These are phyloP conservation scores for Euplagia quadripunctaria DNA, from an alignment of 2,888 invertebrate genomes.

Conservation along the genomic window DNA sequence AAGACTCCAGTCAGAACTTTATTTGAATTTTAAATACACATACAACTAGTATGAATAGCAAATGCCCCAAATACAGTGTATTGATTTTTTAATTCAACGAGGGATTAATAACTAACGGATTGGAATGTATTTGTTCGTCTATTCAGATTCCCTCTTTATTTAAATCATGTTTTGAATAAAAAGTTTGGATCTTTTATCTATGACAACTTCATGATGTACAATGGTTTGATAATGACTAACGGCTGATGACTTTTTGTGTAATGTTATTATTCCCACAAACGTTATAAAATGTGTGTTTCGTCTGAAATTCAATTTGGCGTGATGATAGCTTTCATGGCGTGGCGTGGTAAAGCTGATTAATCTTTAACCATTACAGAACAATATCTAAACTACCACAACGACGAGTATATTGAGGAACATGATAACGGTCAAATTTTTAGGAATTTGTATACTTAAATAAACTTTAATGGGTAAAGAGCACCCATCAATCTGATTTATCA, in stretches of 20 bases:
- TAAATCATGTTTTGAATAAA: slow-evolving; percentile 31
- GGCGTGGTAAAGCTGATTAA: too few relatives aligned
- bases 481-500: not conserved
- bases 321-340: too few relatives aligned
- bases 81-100: slow-evolving; percentile 59
- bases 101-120: slow-evolving; percentile 59
- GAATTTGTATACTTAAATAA: too few relatives aligned
- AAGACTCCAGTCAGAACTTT: slow-evolving; percentile 71
- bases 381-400: too few relatives aligned
- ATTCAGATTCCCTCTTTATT: slow-evolving; percentile 49
- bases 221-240: slow-evolving; percentile 31
- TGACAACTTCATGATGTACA: slow-evolving; percentile 36
- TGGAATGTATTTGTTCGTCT: slow-evolving; percentile 53
- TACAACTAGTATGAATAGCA: slow-evolving; percentile 49
- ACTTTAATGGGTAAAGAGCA: too few relatives aligned
- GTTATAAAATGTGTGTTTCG: too few relatives aligned
- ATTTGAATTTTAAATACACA: slow-evolving; percentile 78
- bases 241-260: not conserved
- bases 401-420: not conserved
- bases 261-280: too few relatives aligned
- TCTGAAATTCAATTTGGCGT: too few relatives aligned
- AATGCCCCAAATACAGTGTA: slow-evolving; percentile 48
- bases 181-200: slow-evolving; percentile 18
- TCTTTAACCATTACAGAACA: too few relatives aligned
- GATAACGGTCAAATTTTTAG: too few relatives aligned